phyloP scores from a whole-genome alignment of 2,797 vertebrate genomes.

The Pipistrellus pipistrellus region DNA sequence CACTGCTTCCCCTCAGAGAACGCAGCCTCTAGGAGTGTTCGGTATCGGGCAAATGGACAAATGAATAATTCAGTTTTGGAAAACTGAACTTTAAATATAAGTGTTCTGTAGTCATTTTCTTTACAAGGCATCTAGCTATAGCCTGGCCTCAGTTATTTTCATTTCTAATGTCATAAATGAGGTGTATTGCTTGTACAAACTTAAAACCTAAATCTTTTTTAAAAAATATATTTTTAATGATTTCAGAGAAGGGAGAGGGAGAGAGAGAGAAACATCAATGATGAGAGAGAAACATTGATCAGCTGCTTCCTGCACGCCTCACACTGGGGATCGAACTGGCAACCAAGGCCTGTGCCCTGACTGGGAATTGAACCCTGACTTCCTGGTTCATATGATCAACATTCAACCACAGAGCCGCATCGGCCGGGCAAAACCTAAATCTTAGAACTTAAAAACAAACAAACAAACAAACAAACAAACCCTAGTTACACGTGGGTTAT shows the following conservation, averaged over 20 bases:
- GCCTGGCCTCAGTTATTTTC: background rate
- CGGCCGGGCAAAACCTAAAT: background rate
- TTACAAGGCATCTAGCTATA: background rate
- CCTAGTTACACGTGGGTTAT: background rate
- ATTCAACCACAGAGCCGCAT: too few relatives aligned
- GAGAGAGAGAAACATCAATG: too few relatives aligned
- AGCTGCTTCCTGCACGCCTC: too few relatives aligned
- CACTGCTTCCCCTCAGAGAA: background rate
- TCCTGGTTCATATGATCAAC: too few relatives aligned
- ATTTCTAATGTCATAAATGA: slow-evolving; percentile 8
- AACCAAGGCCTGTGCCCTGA: too few relatives aligned
- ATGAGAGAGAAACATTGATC: too few relatives aligned
- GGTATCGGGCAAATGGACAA: background rate
- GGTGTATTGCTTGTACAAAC: too few relatives aligned
- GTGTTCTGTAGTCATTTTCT: background rate
- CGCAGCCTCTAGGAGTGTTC: background rate
- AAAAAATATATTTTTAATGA: too few relatives aligned
- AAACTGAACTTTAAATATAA: background rate
- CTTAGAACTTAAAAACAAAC: background rate
- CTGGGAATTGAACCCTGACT: too few relatives aligned
- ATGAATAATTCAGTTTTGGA: background rate
- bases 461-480: background rate
- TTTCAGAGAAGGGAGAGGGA: too few relatives aligned
- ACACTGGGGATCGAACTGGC: too few relatives aligned
- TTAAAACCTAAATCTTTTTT: background rate